phyloP scores from a whole-genome alignment of 2,888 invertebrate species.

The Amblyjoppa proteus region DNA sequence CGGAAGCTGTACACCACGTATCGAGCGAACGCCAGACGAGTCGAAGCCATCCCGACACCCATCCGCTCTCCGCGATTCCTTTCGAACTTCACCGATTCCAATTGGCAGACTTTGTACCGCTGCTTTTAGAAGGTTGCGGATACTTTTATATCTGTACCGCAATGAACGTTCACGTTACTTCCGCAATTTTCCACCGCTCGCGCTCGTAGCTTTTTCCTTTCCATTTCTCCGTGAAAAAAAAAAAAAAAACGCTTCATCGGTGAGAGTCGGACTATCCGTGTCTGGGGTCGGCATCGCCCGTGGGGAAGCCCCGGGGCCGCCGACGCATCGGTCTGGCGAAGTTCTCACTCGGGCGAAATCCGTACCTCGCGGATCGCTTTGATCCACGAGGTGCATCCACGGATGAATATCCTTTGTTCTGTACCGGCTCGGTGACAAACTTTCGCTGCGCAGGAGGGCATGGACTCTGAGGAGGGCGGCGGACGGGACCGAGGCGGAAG shows the following conservation, averaged over 20 bases:
- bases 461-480: not conserved
- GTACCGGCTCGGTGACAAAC: slow-evolving; percentile 19
- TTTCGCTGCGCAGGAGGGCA: slow-evolving; percentile 17
- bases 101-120: slow-evolving; percentile 3
- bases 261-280: slow-evolving; percentile 21
- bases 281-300: not conserved
- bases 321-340: slow-evolving; percentile 24
- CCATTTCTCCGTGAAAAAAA: slow-evolving; percentile 19
- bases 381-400: slow-evolving; percentile 58
- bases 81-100: slow-evolving; percentile 8
- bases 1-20: not conserved
- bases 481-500: not conserved
- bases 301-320: slow-evolving; percentile 20
- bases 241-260: not conserved
- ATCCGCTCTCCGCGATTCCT: slow-evolving; percentile 8
- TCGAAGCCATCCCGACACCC: slow-evolving; percentile 1
- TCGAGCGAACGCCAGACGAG: not conserved
- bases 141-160: not conserved
- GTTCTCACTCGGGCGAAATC: slow-evolving; percentile 7
- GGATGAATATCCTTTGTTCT: slow-evolving; percentile 57
- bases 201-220: slow-evolving; percentile 14
- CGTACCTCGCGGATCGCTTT: slow-evolving; percentile 45
- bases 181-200: slow-evolving; percentile 45
- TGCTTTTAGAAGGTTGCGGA: not conserved
- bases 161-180: slow-evolving; percentile 41